phyloP scores from a whole-genome alignment of 2,888 invertebrate genomes.

The Eutolmus rufibarbis region DNA sequence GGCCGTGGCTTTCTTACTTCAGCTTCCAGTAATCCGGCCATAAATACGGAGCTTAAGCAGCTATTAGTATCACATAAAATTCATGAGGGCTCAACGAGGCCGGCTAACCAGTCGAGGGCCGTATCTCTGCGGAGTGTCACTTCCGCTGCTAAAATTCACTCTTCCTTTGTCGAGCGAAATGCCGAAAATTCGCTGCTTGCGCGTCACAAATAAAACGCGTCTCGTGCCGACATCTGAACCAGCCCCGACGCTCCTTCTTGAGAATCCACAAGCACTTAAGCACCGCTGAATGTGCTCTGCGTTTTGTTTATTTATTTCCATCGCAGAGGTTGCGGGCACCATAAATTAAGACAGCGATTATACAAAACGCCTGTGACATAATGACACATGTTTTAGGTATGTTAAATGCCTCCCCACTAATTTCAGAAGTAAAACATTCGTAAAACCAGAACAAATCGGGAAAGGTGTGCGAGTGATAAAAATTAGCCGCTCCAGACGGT shows the following conservation, averaged over 20 bases:
- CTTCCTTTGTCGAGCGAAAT: not conserved
- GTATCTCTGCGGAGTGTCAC: not conserved
- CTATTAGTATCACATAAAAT: conserved; percentile 42
- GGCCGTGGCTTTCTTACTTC: conserved; percentile 31
- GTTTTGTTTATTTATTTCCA: conserved; percentile 29
- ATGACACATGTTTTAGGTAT: conserved; percentile 46
- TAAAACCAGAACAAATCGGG: not conserved
- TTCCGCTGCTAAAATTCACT: not conserved
- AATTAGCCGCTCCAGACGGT: not conserved
- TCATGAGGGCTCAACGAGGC: not conserved
- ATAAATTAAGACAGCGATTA: conserved; percentile 39
- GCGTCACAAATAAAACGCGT: not conserved
- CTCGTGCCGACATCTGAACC: not conserved
- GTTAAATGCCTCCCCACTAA: conserved; percentile 14
- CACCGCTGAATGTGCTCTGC: conserved; percentile 22
- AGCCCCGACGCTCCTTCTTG: not conserved
- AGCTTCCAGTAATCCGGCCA: conserved; percentile 38
- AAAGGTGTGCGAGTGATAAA: not conserved
- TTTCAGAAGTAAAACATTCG: not conserved
- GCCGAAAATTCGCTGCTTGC: not conserved
- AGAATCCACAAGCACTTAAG: conserved; percentile 22
- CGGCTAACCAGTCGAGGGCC: not conserved
- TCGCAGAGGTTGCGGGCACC: not conserved
- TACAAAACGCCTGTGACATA: conserved; percentile 46
- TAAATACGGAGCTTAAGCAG: conserved; percentile 39